Evolutionary conservation across 2,797 vertebrate species (phyloP).

Genomic region (Scolopax bukidnonensis): DNA sequence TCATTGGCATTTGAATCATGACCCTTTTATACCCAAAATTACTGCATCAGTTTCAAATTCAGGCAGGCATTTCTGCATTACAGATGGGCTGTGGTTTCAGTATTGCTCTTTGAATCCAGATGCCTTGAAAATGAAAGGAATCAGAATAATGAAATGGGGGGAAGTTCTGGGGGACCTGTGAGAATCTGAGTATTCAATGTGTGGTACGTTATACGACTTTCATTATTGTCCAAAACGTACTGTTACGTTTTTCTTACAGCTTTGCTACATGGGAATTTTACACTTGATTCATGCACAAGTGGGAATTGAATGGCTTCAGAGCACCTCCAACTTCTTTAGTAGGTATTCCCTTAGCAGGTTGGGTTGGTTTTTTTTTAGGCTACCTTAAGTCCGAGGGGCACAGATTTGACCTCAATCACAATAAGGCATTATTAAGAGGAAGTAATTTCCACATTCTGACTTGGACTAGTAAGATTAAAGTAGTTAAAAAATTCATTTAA

Average conservation of each 20-base stretch:
- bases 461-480: background rate
- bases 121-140: background rate
- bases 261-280: background rate
- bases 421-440: background rate
- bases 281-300: background rate
- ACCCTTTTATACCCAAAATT: conserved; percentile 11
- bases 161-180: background rate
- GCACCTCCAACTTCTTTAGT: background rate
- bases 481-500: background rate
- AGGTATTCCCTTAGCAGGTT: background rate
- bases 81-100: background rate
- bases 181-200: background rate
- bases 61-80: background rate
- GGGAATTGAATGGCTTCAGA: background rate
- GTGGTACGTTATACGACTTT: accelerated
- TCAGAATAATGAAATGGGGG: background rate
- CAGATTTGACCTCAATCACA: background rate
- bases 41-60: background rate
- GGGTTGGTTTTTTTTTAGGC: background rate
- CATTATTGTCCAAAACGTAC: background rate
- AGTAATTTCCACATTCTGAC: background rate
- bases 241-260: background rate
- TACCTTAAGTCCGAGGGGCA: accelerated
- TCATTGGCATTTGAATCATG: background rate
- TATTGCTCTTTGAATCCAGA: background rate